Evolutionary conservation across 2,113 vertebrate genomes (phyloP), one percentile per base, ranked within the genome.

Genomic region (Condylura cristata): DNA sequence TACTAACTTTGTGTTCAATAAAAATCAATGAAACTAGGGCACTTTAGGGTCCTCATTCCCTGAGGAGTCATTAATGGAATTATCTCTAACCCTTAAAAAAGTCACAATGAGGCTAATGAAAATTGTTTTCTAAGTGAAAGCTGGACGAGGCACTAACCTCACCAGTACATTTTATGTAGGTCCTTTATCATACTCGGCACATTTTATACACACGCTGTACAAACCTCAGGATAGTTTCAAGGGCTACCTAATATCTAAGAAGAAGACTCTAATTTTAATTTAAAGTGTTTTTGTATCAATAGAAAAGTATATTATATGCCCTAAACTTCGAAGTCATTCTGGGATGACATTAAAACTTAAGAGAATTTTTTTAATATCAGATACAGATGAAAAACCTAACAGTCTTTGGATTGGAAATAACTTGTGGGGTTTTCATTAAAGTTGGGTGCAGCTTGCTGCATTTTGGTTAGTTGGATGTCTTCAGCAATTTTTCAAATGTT

Each of bases 401-500:
- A 96, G 94, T 88, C 94, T 95, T 90, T 97, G 88, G 95, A 96
- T 90, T 97, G 96, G 90, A 97, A 98, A 97, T 95, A 96, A 95
- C 96, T 97, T 96, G 66, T 87, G 90, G 94, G 95, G 83, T 96
- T 97, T 95, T 96, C 95, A 78, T 94, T 94, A 96, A 97, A 97
- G 95, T 96, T 96, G 97, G 96, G 96, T 97, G 95, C 96, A 96
- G 95, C 94, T 95, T 95, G 94, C 96, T 97, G 80, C 96, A 93
- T 97, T 95, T 97, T 96, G 97, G 96, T 96, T 95, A 96, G 83
- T 97, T 97, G 97, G 97, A 97, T 96, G 96, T 96, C 95, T 97
- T 96, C 94, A 96, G 96, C 96, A 97, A 97, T 97, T 95, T 97
- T 97, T 97, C 96, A 97, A 97, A 97, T 97, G 97, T 97, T 97